Conservation (phyloP, 2,113 vertebrate species). For the Elgaria multicarinata region DNA sequence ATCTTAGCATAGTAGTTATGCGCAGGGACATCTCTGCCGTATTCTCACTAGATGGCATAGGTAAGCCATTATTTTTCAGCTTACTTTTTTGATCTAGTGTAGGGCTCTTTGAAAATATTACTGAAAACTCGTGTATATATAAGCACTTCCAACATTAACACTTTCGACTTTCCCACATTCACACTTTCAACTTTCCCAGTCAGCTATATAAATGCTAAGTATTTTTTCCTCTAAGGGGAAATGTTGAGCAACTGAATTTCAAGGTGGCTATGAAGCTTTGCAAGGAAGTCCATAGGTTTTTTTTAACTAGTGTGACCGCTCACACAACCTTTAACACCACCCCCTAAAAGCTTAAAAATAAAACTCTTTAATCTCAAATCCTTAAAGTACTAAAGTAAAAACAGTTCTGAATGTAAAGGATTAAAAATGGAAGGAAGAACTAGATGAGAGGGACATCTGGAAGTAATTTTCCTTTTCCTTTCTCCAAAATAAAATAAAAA, state of each 20-base stretch:
- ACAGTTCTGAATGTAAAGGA: neutral
- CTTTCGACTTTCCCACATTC: too few species aligned
- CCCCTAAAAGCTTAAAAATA: too few species aligned
- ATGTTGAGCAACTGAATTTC: neutral
- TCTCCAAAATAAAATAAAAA: neutral
- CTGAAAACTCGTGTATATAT: neutral
- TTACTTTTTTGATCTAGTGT: neutral
- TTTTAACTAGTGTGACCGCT: neutral
- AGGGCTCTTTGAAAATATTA: neutral
- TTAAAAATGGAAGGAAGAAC: neutral
- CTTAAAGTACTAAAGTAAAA: neutral
- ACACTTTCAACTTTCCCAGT: neutral
- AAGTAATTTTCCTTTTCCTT: neutral
- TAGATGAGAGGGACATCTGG: too few species aligned
- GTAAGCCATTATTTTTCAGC: neutral
- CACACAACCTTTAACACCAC: neutral
- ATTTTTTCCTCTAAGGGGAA: neutral
- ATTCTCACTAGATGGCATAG: neutral
- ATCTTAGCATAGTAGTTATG: neutral
- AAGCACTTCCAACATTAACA: neutral
- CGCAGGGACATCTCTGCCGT: neutral
- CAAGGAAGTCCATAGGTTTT: neutral
- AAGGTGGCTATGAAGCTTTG: neutral
- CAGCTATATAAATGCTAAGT: neutral
- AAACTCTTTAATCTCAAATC: neutral